phyloP scores from a whole-genome alignment of 1,140 invertebrate species.

The Drosophila grimshawi region DNA sequence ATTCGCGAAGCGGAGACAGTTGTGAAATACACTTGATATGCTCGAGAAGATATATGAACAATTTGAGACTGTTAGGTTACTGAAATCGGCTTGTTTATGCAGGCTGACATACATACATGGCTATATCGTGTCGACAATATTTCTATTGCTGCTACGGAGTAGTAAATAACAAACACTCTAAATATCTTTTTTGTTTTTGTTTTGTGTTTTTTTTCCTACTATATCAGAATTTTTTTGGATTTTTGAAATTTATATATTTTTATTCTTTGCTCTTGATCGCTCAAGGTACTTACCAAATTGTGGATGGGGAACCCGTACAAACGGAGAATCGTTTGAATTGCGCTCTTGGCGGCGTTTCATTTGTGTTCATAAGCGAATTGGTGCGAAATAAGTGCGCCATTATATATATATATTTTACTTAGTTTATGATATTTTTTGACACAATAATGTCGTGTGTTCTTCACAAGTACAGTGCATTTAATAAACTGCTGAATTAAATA shows the following conservation, averaged over 20 bases:
- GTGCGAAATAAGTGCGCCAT: slow-evolving; percentile 70
- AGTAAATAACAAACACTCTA: too few relatives aligned
- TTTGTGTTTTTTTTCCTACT: neutral
- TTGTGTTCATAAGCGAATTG: slow-evolving; percentile 59
- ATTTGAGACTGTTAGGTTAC: too few relatives aligned
- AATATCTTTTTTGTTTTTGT: too few relatives aligned
- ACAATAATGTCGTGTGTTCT: slow-evolving; percentile 26
- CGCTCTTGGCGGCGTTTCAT: slow-evolving; percentile 39
- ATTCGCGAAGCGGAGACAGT: too few relatives aligned
- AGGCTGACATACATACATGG: too few relatives aligned
- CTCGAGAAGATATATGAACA: too few relatives aligned
- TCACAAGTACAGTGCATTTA: slow-evolving; percentile 32
- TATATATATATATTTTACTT: slow-evolving; percentile 9
- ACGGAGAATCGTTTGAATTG: slow-evolving; percentile 58
- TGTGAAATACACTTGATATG: too few relatives aligned
- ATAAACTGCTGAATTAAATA: slow-evolving; percentile 28
- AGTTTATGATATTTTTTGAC: slow-evolving; percentile 42
- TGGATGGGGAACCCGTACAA: slow-evolving; percentile 26
- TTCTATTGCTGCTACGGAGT: too few relatives aligned
- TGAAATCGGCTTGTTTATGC: too few relatives aligned
- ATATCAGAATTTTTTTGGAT: too few relatives aligned
- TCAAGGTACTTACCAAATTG: slow-evolving; percentile 57
- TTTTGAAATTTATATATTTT: neutral
- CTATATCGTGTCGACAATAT: too few relatives aligned
- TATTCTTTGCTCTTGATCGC: neutral